A percentile compares a stretch with the other conserved stretches of the same genome.
Conservation (phyloP, 2,888 invertebrate genomes). For the Drosophila subsilvestris region DNA sequence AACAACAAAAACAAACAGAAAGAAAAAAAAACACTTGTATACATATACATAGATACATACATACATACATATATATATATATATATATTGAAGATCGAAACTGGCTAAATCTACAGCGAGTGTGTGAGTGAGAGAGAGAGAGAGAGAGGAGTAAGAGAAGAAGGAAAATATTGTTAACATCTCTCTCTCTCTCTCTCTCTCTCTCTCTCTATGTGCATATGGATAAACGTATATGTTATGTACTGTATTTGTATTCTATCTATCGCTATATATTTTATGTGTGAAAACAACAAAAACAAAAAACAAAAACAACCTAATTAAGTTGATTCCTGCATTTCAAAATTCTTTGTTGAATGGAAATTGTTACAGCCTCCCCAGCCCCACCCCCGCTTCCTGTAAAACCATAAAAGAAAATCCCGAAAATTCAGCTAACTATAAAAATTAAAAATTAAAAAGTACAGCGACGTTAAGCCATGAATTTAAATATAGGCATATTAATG, state of each 20-base stretch:
- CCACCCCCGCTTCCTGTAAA: background rate
- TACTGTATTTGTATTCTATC: slow-evolving; percentile 25
- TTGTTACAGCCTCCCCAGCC: background rate
- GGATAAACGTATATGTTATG: slow-evolving; percentile 14
- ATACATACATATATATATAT: background rate
- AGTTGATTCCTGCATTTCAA: slow-evolving; percentile 23
- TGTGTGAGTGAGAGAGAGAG: slow-evolving; percentile 14
- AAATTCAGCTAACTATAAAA: slow-evolving; percentile 21
- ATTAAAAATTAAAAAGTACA: slow-evolving; percentile 52
- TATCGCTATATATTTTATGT: slow-evolving; percentile 10
- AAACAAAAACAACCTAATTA: background rate
- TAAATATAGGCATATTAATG: slow-evolving; percentile 68
- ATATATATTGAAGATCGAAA: slow-evolving; percentile 22
- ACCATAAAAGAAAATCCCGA: slow-evolving; percentile 3
- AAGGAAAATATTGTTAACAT: slow-evolving; percentile 15
- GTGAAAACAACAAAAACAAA: background rate
- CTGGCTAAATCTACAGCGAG: slow-evolving; percentile 13
- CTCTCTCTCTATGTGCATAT: slow-evolving; percentile 12
- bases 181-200: slow-evolving; percentile 14
- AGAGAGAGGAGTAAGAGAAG: background rate
- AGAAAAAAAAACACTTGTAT: slow-evolving; percentile 54
- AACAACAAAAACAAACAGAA: slow-evolving; percentile 40
- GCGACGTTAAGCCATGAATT: slow-evolving; percentile 77
- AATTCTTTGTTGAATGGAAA: slow-evolving; percentile 11
- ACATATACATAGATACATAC: slow-evolving; percentile 42